Evolutionary conservation across 2,113 vertebrate genomes (phyloP).

Genomic region (Hucho hucho): DNA sequence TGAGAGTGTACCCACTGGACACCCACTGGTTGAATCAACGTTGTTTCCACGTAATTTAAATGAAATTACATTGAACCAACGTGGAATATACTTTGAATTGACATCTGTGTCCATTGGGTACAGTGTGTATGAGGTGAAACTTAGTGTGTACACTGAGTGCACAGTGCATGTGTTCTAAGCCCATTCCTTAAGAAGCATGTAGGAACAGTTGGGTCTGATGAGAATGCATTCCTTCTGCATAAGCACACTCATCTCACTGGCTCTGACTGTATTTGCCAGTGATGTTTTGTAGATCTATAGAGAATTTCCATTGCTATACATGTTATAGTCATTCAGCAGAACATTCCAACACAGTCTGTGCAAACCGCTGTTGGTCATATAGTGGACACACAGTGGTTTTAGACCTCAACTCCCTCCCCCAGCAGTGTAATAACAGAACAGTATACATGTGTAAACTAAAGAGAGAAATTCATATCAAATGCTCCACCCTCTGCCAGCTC

Average conservation of each 20-base stretch:
- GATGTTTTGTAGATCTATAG: not conserved
- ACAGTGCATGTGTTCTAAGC: not conserved
- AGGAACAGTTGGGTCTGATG: not conserved
- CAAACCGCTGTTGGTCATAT: not conserved
- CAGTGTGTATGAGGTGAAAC: no score
- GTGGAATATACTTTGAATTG: no score
- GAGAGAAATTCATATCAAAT: not conserved
- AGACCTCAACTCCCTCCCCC: not conserved
- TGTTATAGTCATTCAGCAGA: no score
- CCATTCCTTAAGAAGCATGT: not conserved
- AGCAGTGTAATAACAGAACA: not conserved
- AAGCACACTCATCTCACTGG: not conserved
- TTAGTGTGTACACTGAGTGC: not conserved
- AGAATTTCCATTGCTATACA: not conserved
- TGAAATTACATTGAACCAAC: no score
- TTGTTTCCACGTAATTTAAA: no score
- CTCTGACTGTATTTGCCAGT: not conserved
- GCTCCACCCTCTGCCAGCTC: not conserved
- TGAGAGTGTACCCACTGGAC: not conserved
- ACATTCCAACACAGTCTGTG: not conserved
- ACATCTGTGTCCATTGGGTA: no score
- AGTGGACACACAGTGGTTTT: not conserved
- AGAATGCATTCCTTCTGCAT: not conserved
- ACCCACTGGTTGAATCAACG: no score
- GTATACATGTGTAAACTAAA: not conserved